These are phyloP conservation scores for Paralichthys olivaceus DNA, from an alignment of 2,113 vertebrate genomes.

Conservation along the genomic window DNA sequence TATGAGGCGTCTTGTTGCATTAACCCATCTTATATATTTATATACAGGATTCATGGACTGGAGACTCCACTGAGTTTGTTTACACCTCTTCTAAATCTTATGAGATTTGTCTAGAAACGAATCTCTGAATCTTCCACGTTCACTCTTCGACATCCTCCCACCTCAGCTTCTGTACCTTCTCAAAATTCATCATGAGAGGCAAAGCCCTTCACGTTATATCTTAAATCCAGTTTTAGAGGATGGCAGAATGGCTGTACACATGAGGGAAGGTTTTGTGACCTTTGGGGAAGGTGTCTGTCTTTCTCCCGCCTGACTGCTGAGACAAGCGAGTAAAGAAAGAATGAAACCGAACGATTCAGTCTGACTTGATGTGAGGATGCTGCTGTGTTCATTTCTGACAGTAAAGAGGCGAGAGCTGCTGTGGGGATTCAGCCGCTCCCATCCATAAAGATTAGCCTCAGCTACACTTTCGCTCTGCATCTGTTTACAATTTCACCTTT, in stretches of 20 bases:
- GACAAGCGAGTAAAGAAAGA: not conserved
- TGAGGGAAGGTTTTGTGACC: conserved; percentile 6
- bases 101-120: conserved; percentile 37
- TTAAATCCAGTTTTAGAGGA: conserved; percentile 31
- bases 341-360: not conserved
- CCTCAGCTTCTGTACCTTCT: conserved; percentile 17
- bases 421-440: not conserved
- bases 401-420: conserved; percentile 15
- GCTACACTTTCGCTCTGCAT: conserved; percentile 52
- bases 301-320: not conserved
- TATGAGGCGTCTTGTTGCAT: conserved; percentile 22
- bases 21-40: not conserved
- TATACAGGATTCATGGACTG: conserved; percentile 1
- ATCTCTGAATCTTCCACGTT: conserved; percentile 19
- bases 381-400: conserved; percentile 3
- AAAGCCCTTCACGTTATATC: conserved; percentile 7
- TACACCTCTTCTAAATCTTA: conserved; percentile 43
- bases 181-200: not conserved
- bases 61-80: conserved; percentile 30
- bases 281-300: not conserved
- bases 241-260: not conserved
- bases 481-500: conserved; percentile 72
- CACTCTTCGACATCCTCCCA: conserved; percentile 23
- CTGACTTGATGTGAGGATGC: not conserved
- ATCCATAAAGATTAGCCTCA: conserved; percentile 19